These are phyloP conservation scores for Dorcus parallelipipedus DNA, from an alignment of 2,888 invertebrate genomes.

Conservation along the genomic window DNA sequence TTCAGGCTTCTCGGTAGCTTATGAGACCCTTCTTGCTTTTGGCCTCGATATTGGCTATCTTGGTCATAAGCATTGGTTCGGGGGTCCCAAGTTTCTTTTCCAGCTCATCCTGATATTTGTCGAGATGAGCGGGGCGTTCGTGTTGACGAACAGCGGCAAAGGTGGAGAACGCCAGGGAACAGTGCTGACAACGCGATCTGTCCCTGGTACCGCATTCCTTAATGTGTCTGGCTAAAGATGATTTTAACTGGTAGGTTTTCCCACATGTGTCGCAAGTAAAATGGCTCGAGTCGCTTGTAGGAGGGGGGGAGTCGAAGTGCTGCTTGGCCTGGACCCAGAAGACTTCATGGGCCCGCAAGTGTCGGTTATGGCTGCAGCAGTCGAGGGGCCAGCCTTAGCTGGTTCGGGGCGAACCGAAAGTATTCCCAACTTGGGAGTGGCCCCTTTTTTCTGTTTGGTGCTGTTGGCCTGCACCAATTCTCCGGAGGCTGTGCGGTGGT, in stretches of 20 bases:
- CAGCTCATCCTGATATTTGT: slow-evolving; percentile 6
- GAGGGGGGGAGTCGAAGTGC: background rate
- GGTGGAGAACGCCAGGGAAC: background rate
- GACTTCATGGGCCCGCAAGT: background rate
- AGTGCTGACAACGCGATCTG: slow-evolving; percentile 6
- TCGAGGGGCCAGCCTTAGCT: too few species aligned
- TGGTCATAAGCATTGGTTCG: slow-evolving; percentile 1
- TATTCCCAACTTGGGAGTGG: too few species aligned
- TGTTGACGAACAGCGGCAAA: slow-evolving; percentile 8
- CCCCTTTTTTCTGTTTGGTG: too few species aligned
- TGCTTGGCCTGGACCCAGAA: slow-evolving; percentile 1
- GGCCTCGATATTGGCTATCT: slow-evolving; percentile 15
- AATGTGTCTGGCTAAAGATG: slow-evolving; percentile 2
- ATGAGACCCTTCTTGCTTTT: background rate
- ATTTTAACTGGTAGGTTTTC: slow-evolving; percentile 2
- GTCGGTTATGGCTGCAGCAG: too few species aligned
- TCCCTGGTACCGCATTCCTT: slow-evolving; percentile 17
- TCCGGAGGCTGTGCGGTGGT: too few species aligned
- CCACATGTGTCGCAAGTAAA: slow-evolving; percentile 1
- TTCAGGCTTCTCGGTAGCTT: slow-evolving; percentile 6
- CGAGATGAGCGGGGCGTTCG: slow-evolving; percentile 4
- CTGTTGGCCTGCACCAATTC: too few species aligned
- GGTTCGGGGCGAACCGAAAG: too few species aligned
- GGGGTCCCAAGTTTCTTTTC: slow-evolving; percentile 8
- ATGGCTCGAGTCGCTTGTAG: too few species aligned